Conservation (phyloP, 2,797 vertebrate genomes). For the Prunella strophiata region DNA sequence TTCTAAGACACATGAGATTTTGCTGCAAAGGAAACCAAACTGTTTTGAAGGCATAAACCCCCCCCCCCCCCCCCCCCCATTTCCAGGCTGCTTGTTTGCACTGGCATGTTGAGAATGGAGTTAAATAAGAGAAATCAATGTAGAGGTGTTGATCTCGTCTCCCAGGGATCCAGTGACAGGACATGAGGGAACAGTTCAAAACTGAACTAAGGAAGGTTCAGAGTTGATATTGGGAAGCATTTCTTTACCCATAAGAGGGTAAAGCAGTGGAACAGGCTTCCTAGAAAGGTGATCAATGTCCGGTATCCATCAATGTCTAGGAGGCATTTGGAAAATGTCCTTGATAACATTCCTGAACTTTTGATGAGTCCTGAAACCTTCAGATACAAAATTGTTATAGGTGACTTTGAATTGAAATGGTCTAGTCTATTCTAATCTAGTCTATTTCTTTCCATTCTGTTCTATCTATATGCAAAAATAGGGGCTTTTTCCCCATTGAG, state of each 20-base stretch:
- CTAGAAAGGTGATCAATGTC: too few species aligned
- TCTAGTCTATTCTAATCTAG: background rate
- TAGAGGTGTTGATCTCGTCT: background rate
- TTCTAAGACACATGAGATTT: background rate
- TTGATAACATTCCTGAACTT: background rate
- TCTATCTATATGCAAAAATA: background rate
- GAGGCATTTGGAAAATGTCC: background rate
- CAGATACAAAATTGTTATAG: background rate
- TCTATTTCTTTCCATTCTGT: background rate
- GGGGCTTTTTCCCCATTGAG: accelerated
- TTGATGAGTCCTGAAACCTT: background rate
- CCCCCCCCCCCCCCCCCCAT: too few species aligned
- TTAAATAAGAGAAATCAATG: background rate
- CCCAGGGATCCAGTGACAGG: background rate
- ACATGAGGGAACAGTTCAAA: background rate
- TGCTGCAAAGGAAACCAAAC: background rate
- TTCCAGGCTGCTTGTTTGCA: background rate
- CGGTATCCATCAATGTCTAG: background rate
- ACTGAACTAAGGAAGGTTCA: background rate
- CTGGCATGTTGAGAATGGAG: background rate
- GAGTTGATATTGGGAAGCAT: background rate
- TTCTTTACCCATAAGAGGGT: background rate
- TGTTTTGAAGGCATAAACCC: background rate
- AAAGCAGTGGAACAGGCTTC: background rate
- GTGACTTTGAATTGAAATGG: background rate